Evolutionary conservation across 2,888 invertebrate genomes (phyloP), one percentile per base, ranked within the genome.

Genomic region (Timema cristinae): DNA sequence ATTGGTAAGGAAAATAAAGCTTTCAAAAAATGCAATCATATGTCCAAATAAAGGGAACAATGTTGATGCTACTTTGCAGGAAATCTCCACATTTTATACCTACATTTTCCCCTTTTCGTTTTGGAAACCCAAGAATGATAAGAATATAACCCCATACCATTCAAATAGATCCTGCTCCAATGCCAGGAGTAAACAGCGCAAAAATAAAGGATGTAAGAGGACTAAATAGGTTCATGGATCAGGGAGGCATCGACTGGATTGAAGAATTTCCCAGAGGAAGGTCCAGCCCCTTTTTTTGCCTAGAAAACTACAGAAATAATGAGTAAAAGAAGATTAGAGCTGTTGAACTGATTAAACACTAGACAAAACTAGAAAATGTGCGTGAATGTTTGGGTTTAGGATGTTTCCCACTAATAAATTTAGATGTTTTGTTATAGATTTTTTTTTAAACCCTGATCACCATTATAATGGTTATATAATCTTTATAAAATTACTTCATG

Each of bases 11-110:
- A 32, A 1, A 32, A 32, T 13, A 50, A n/a, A 50, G 50, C 5
- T 50, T 67, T 50, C 49, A 67, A 67, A 67, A 67, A 49, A 67
- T 67, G 11, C 67, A 67, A n/a, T 67, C 67, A 48, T 67, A 67
- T 50, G 16, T 15, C 13, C n/a, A 59, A 50, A n/a, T 50, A 10
- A 67, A n/a, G 50, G 49, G n/a, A n/a, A 67, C 15, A 50, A 49
- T 50, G 49, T 15, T 6, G 50, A 50, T 67, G 49, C 50, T 16
- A 67, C 67, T 50, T 50, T 50, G 16, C 50, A 15, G n/a, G 49
- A 13, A 59, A 7, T 50, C 0, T n/a, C 48, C 50, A 15, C n/a
- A n/a, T 50, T 50, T 7, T n/a, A 15, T 50, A 5, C 4, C 6
- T 15, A 11, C n/a, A 15, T 49, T 11, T 67, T 5, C 8, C 11